These are phyloP conservation scores for Xyrichtys novacula DNA, from an alignment of 2,797 vertebrate genomes.

Conservation along the genomic window DNA sequence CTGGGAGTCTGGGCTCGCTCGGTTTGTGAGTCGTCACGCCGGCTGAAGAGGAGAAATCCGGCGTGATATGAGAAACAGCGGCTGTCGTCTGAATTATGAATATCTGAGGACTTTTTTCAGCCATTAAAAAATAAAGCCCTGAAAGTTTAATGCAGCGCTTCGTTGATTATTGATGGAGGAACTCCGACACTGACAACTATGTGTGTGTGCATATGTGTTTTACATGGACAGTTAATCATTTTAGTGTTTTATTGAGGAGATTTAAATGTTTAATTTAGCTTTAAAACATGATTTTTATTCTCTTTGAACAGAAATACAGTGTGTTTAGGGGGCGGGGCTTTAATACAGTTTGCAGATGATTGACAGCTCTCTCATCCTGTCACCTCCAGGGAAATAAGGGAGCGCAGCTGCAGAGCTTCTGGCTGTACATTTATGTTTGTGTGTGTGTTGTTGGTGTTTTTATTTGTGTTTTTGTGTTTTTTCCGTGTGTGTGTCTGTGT, in stretches of 20 bases:
- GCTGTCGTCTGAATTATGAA: slow-evolving; percentile 85
- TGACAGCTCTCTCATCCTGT: slow-evolving; percentile 33
- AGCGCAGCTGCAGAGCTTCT: slow-evolving; percentile 55
- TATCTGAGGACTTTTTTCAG: slow-evolving; percentile 83
- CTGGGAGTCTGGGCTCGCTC: background rate
- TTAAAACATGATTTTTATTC: background rate
- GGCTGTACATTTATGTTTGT: slow-evolving; percentile 61
- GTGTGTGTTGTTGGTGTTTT: slow-evolving; percentile 34
- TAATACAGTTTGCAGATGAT: slow-evolving; percentile 42
- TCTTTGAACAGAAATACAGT: background rate
- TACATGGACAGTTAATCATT: slow-evolving; percentile 15
- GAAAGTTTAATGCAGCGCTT: slow-evolving; percentile 78
- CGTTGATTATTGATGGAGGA: slow-evolving; percentile 80
- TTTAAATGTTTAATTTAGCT: background rate
- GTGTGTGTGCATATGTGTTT: slow-evolving; percentile 29
- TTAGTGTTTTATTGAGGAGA: background rate
- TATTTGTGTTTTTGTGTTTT: slow-evolving; percentile 21
- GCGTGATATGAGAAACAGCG: slow-evolving; percentile 74
- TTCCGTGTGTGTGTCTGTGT: slow-evolving; percentile 33
- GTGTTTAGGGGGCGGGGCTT: slow-evolving; percentile 57
- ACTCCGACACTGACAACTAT: slow-evolving; percentile 71
- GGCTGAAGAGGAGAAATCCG: slow-evolving; percentile 57
- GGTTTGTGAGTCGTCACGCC: slow-evolving; percentile 46
- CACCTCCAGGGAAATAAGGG: slow-evolving; percentile 33
- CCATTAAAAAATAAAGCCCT: slow-evolving; percentile 85